Percentiles rank a stretch among this genome's conserved stretches.
Evolutionary conservation across 1,140 invertebrate genomes (phyloP).

Genomic region (Trichomalopsis sarcophagae): DNA sequence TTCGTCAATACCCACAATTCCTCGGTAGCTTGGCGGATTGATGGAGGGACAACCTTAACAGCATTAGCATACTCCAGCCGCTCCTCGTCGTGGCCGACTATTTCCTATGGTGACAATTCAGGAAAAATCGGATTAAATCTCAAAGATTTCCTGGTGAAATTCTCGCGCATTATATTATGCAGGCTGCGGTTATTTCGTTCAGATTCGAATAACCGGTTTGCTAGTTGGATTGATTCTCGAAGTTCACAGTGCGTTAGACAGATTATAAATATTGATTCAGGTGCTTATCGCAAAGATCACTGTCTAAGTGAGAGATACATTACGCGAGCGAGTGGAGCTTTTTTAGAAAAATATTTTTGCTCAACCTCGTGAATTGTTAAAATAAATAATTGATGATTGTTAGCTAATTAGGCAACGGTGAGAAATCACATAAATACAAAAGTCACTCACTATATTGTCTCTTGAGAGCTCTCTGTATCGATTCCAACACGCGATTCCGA

Average conservation of each 20-base stretch:
- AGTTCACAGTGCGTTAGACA: neutral
- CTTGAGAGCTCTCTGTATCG: neutral
- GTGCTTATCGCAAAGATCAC: neutral
- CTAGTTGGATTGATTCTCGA: neutral
- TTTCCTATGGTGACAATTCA: constrained; percentile 7
- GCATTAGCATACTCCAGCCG: neutral
- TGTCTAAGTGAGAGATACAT: neutral
- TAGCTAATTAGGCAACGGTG: neutral
- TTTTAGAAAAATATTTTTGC: too few species aligned
- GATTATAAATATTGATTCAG: neutral
- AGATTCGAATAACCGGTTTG: too few species aligned
- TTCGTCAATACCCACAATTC: constrained; percentile 11
- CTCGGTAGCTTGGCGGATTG: neutral
- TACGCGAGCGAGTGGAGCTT: neutral
- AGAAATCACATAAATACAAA: neutral
- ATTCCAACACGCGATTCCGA: neutral
- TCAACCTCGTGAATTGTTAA: too few species aligned
- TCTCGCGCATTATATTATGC: neutral
- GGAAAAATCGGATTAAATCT: neutral
- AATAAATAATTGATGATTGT: neutral
- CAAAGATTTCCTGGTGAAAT: neutral
- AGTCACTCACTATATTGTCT: constrained; percentile 11
- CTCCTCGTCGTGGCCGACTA: constrained; percentile 3
- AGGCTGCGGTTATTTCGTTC: too few species aligned
- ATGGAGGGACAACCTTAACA: neutral